These are phyloP conservation scores for Anguilla rostrata DNA, from an alignment of 2,113 vertebrate species.

Conservation along the genomic window DNA sequence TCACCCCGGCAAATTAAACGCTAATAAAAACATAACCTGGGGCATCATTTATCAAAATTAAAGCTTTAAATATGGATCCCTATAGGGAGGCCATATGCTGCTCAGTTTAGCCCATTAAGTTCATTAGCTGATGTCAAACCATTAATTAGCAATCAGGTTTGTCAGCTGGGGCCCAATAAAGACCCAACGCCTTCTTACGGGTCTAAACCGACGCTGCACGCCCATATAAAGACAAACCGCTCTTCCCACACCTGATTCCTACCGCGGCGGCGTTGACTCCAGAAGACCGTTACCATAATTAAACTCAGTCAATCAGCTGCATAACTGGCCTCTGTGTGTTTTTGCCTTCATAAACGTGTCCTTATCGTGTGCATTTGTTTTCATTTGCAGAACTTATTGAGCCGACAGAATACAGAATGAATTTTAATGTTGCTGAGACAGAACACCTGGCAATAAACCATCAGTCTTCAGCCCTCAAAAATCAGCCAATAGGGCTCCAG, in stretches of 20 bases:
- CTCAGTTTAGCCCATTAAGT: conserved; percentile 65
- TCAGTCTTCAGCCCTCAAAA: background rate
- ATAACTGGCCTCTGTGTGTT: background rate
- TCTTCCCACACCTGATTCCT: background rate
- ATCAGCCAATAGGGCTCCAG: background rate
- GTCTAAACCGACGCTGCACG: conserved; percentile 18
- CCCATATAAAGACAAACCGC: background rate
- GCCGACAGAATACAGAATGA: too few species aligned
- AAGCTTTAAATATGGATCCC: conserved; percentile 54
- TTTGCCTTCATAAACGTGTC: background rate
- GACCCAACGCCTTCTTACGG: conserved; percentile 7
- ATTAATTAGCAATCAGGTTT: conserved; percentile 67
- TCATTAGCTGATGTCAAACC: conserved; percentile 64
- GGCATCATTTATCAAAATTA: conserved; percentile 72
- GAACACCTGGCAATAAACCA: too few species aligned
- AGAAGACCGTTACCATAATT: background rate
- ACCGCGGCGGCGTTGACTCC: background rate
- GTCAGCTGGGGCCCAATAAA: conserved; percentile 51
- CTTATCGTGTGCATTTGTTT: too few species aligned
- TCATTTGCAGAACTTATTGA: too few species aligned
- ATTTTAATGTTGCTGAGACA: too few species aligned
- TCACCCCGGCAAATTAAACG: conserved; percentile 58
- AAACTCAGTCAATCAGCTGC: background rate
- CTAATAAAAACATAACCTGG: conserved; percentile 63
- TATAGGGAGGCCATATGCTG: conserved; percentile 64